Conservation (phyloP, 2,888 invertebrate species). For the Mallateleia sp. region DNA sequence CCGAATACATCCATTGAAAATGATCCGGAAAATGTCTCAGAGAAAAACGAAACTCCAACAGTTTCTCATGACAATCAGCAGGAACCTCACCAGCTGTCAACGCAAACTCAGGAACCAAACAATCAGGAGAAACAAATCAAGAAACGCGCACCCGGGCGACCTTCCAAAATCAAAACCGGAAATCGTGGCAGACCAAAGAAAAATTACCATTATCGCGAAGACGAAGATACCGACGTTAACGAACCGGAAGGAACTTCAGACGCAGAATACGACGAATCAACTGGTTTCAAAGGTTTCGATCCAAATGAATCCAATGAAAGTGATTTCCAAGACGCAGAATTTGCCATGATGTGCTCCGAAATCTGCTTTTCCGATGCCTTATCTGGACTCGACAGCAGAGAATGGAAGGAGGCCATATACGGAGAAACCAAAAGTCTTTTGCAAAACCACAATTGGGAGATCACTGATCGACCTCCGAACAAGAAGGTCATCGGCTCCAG, state of each 20-base stretch:
- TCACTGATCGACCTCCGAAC: constrained; percentile 10
- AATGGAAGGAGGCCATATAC: constrained; percentile 64
- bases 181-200: not conserved
- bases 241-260: too few species aligned
- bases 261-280: too few species aligned
- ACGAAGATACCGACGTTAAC: too few species aligned
- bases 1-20: too few species aligned
- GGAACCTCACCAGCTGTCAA: too few species aligned
- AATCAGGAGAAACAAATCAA: too few species aligned
- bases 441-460: constrained; percentile 62
- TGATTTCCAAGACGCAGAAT: constrained; percentile 18
- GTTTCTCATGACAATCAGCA: too few species aligned
- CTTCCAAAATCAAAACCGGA: not conserved
- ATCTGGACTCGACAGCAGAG: constrained; percentile 28
- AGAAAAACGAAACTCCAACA: too few species aligned
- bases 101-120: too few species aligned
- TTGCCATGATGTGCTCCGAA: constrained; percentile 17
- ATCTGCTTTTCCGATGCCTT: constrained; percentile 38
- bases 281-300: too few species aligned
- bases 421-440: constrained; percentile 41
- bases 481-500: constrained; percentile 44
- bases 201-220: too few species aligned
- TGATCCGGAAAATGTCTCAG: too few species aligned
- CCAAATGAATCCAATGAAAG: not conserved
- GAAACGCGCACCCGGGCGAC: not conserved